phyloP scores from a whole-genome alignment of 1,140 invertebrate genomes.

The Eupristina koningsbergeri region DNA sequence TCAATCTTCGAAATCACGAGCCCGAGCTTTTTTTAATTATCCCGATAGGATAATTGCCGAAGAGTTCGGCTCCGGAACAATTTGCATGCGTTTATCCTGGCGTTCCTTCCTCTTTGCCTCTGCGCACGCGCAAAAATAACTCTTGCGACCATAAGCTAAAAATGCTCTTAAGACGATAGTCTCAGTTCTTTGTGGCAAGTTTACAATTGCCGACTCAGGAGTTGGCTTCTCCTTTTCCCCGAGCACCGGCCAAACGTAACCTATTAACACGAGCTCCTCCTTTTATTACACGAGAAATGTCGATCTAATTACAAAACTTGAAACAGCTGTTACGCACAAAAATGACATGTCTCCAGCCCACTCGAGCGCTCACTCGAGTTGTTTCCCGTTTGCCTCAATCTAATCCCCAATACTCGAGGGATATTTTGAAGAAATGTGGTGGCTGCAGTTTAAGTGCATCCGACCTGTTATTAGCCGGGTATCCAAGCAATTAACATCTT shows the following conservation, averaged over 20 bases:
- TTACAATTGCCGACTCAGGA: constrained; percentile 11
- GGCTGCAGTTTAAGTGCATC: not conserved
- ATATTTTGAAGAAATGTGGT: not conserved
- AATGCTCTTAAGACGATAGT: not conserved
- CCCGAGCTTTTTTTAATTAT: no score
- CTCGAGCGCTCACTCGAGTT: no score
- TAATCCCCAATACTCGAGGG: not conserved
- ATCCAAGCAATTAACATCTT: not conserved
- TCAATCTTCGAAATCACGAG: no score
- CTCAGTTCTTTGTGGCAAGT: constrained; percentile 6
- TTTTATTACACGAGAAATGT: constrained; percentile 6
- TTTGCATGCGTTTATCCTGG: not conserved
- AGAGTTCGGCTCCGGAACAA: not conserved
- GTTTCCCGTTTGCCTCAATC: not conserved
- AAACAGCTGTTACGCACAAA: not conserved
- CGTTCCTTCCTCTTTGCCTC: not conserved
- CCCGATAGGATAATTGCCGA: not conserved
- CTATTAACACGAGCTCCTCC: not conserved
- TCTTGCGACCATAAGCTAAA: constrained; percentile 4
- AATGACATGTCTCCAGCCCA: not conserved
- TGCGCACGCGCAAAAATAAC: not conserved
- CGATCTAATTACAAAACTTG: not conserved
- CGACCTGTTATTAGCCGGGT: no score
- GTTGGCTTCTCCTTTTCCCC: not conserved
- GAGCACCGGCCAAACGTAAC: not conserved